phyloP scores from a whole-genome alignment of 2,797 vertebrate species.

The Phylloscopus collybita region DNA sequence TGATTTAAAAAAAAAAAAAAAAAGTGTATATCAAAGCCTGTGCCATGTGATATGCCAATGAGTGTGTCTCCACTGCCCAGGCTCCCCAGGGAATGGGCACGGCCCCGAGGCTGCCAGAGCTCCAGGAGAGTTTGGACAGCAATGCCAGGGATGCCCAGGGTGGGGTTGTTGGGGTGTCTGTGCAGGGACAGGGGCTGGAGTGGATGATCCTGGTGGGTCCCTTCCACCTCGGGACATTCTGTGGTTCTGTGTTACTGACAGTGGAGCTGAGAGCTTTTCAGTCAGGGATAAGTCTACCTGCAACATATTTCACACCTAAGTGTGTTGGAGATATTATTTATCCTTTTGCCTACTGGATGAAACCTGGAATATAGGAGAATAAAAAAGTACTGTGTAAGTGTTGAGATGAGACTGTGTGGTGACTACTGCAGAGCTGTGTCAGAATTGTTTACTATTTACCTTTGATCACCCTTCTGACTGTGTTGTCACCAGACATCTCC shows the following conservation, averaged over 20 bases:
- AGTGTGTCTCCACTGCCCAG: not conserved
- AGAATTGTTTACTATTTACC: not conserved
- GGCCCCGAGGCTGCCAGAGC: not conserved
- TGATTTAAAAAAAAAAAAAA: not conserved
- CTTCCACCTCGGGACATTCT: not conserved
- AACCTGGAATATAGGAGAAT: not conserved
- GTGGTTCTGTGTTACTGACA: not conserved
- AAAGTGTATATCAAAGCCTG: not conserved
- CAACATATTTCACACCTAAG: not conserved
- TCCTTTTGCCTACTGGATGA: not conserved
- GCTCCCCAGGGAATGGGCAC: not conserved
- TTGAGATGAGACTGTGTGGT: not conserved
- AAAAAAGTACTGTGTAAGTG: not conserved
- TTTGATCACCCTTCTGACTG: conserved; percentile 10
- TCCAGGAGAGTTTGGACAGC: not conserved
- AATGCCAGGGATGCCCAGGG: accelerated
- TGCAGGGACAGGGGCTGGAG: not conserved
- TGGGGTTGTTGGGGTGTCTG: not conserved
- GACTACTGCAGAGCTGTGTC: not conserved
- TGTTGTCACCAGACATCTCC: not conserved
- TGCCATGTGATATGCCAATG: not conserved
- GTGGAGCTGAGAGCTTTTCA: not conserved
- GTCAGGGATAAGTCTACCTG: not conserved
- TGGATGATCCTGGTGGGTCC: accelerated
- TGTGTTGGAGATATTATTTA: not conserved